Conservation (phyloP, 2,888 invertebrate genomes). For the Tetanocera ferruginea region DNA sequence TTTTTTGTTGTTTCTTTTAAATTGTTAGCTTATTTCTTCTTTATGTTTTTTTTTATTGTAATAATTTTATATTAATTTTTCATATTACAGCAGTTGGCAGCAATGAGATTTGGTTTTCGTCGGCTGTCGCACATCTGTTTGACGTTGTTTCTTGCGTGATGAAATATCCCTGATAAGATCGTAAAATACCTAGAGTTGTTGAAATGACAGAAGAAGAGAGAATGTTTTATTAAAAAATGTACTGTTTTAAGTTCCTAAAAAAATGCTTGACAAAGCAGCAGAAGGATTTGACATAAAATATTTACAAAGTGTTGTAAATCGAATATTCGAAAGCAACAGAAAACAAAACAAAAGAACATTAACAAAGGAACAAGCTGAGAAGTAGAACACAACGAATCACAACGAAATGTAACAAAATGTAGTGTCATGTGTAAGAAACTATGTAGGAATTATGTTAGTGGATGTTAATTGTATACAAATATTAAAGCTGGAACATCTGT, state of each 20-base stretch:
- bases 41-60: not conserved
- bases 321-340: not conserved
- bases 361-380: slow-evolving; percentile 21
- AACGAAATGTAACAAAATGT: not conserved
- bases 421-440: not conserved
- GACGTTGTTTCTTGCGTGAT: slow-evolving; percentile 70
- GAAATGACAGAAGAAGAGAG: slow-evolving; percentile 3
- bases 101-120: slow-evolving; percentile 69
- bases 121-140: slow-evolving; percentile 69
- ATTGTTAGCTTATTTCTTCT: not conserved
- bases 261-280: not conserved
- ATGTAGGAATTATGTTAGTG: not conserved
- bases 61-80: slow-evolving; percentile 28
- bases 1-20: not conserved
- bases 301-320: not conserved
- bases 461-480: not conserved
- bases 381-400: not conserved
- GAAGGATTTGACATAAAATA: not conserved
- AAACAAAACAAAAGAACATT: slow-evolving; percentile 34
- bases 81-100: slow-evolving; percentile 70
- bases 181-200: slow-evolving; percentile 68
- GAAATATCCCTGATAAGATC: slow-evolving; percentile 71
- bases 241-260: not conserved
- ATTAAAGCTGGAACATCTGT: not conserved
- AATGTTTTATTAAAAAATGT: slow-evolving; percentile 34